Percentiles rank a stretch among this genome's conserved stretches.
Evolutionary conservation across 2,113 vertebrate species (phyloP).

Genomic region (Romanogobio albipinnatus): DNA sequence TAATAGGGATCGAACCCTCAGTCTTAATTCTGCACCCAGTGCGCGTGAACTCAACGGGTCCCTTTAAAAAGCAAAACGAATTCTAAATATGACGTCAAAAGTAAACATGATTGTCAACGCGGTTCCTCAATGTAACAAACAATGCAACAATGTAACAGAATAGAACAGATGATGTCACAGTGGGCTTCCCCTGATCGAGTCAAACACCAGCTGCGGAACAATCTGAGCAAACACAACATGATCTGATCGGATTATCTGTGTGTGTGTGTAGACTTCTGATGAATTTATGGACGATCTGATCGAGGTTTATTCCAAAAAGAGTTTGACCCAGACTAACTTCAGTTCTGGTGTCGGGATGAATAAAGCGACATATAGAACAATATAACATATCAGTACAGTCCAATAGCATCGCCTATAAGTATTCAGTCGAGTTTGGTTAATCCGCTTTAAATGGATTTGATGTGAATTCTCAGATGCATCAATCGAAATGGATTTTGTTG

Average conservation of each 20-base stretch:
- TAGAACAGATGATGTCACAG: background rate
- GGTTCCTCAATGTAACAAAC: background rate
- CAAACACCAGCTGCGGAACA: background rate
- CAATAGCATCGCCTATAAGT: background rate
- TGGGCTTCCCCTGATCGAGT: background rate
- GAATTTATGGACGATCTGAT: background rate
- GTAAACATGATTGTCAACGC: background rate
- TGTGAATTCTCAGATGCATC: background rate
- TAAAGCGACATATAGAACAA: background rate
- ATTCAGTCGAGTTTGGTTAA: background rate
- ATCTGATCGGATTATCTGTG: background rate
- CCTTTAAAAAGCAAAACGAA: background rate
- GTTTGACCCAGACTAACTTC: background rate
- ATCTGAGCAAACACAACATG: background rate
- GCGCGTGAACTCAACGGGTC: background rate
- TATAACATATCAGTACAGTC: background rate
- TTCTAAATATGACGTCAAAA: constrained; percentile 9
- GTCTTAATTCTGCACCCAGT: background rate
- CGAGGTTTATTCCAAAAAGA: background rate
- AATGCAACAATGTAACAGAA: background rate
- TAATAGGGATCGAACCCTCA: background rate
- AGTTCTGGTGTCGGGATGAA: background rate
- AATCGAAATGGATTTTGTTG: background rate
- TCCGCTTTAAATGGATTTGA: background rate
- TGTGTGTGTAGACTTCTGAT: background rate